A percentile compares a stretch with the other conserved stretches of the same genome.
Evolutionary conservation across 2,888 invertebrate species (phyloP).

Genomic region (Tetramorium bicarinatum): DNA sequence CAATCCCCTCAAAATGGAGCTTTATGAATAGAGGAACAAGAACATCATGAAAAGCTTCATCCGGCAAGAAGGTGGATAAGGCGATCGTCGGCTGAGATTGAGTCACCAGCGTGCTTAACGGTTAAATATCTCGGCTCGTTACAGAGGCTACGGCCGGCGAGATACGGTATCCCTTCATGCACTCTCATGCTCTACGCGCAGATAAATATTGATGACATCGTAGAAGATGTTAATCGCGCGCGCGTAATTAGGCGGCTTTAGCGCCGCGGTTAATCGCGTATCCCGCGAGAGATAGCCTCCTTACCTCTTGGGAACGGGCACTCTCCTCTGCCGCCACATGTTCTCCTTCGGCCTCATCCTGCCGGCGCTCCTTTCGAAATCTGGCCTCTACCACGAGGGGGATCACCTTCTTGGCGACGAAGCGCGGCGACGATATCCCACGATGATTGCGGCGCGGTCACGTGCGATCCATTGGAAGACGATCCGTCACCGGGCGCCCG

Average conservation of each 20-base stretch:
- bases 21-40: not conserved
- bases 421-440: constrained; percentile 8
- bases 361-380: constrained; percentile 18
- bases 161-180: constrained; percentile 47
- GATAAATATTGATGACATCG: constrained; percentile 57
- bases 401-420: not conserved
- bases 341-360: constrained; percentile 80
- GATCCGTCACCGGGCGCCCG: constrained; percentile 3
- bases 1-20: not conserved
- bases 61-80: not conserved
- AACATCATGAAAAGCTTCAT: not conserved
- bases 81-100: constrained; percentile 13
- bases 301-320: constrained; percentile 85
- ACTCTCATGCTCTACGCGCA: constrained; percentile 62
- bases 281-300: constrained; percentile 33
- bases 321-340: constrained; percentile 83
- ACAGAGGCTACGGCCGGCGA: constrained; percentile 29
- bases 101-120: constrained; percentile 49
- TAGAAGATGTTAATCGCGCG: constrained; percentile 51
- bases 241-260: constrained; percentile 51
- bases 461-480: constrained; percentile 34
- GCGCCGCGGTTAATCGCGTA: constrained; percentile 24
- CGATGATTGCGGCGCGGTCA: constrained; percentile 1
- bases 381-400: not conserved
- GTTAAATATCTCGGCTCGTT: constrained; percentile 32